phyloP scores from a whole-genome alignment of 2,888 invertebrate genomes.

The Crematogaster levior region DNA sequence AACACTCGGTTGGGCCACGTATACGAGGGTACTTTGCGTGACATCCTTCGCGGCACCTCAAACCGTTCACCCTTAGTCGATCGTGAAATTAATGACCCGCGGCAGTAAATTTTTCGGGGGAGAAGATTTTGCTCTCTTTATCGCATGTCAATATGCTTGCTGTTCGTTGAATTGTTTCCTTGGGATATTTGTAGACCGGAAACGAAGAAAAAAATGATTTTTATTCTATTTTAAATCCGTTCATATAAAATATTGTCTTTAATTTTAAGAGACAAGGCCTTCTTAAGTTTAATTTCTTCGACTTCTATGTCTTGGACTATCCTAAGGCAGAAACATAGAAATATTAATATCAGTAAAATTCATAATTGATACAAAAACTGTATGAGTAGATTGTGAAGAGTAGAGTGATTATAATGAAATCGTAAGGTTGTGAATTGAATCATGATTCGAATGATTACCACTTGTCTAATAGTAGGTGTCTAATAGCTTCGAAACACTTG shows the following conservation, averaged over 20 bases:
- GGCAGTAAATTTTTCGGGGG: slow-evolving; percentile 15
- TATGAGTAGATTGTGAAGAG: not conserved
- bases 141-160: not conserved
- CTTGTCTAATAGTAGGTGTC: too few species aligned
- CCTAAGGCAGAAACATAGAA: not conserved
- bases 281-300: not conserved
- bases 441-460: not conserved
- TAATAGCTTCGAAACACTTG: not conserved
- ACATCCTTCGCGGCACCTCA: slow-evolving; percentile 58
- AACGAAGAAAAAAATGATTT: not conserved
- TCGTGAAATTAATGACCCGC: slow-evolving; percentile 49
- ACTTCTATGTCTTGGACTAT: not conserved
- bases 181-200: not conserved
- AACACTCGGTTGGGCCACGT: slow-evolving; percentile 85
- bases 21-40: slow-evolving; percentile 73
- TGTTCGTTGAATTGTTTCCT: not conserved
- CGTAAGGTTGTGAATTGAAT: not conserved
- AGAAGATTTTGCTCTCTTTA: not conserved
- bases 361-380: not conserved
- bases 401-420: not conserved
- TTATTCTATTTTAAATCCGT: not conserved
- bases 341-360: not conserved
- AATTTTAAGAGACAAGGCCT: too few species aligned
- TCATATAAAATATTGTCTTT: not conserved
- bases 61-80: slow-evolving; percentile 46